phyloP scores from a whole-genome alignment of 2,888 invertebrate genomes.

The Apantesis nais region DNA sequence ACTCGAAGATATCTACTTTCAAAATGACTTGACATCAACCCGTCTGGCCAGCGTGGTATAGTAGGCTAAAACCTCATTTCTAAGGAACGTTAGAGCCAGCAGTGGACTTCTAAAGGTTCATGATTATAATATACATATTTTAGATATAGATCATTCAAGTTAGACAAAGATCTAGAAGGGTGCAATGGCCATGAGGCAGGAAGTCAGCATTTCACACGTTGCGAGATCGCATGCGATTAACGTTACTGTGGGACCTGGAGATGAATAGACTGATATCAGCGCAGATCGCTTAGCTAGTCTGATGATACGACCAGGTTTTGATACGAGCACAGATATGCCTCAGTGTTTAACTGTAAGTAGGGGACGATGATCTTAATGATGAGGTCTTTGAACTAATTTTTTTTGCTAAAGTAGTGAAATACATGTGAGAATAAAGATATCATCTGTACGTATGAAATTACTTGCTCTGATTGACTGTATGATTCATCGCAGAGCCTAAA shows the following conservation, averaged over 20 bases:
- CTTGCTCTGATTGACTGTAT: no score
- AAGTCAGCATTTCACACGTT: conserved; percentile 18
- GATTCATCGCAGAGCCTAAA: no score
- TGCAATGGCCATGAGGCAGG: conserved; percentile 21
- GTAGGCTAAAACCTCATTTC: no score
- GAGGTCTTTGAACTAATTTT: not conserved
- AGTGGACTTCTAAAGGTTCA: no score
- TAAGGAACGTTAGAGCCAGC: no score
- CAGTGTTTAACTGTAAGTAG: conserved; percentile 3
- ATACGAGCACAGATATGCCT: conserved; percentile 1
- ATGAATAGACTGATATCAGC: conserved; percentile 9
- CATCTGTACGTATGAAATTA: not conserved
- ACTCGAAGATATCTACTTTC: no score
- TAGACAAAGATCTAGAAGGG: conserved; percentile 10
- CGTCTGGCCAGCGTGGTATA: no score
- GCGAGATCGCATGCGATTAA: conserved; percentile 14
- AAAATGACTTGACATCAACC: no score
- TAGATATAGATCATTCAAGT: not conserved
- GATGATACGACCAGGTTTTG: conserved; percentile 4
- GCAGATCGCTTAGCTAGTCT: conserved; percentile 1
- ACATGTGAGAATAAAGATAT: not conserved
- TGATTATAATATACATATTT: no score
- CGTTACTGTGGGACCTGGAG: conserved; percentile 17
- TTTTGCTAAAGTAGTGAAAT: not conserved
- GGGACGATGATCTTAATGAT: conserved; percentile 4